Base-by-base conservation (phyloP, 2,113 vertebrate genomes). In the Tauraco erythrolophus region DNA sequence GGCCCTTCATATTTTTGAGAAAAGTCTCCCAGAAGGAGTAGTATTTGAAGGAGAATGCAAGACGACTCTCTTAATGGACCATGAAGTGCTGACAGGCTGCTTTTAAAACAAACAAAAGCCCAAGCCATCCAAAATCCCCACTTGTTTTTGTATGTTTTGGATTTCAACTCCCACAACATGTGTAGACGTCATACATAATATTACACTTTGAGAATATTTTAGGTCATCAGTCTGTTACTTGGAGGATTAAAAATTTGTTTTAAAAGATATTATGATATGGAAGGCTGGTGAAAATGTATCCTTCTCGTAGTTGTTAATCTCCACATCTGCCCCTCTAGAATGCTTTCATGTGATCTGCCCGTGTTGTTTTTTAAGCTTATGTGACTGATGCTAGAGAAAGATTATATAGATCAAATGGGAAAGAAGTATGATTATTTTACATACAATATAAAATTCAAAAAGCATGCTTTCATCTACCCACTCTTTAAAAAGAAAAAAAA, bases 401-500 rank as follows among this genome's bases (percentile, higher is more conserved):
- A 96, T 97, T 94, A 87, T 76, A 95, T 92, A 97, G 96, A 94
- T 97, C 92, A 97, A 96, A 91, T 97, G 74, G 16, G 74, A 82
- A 76, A 96, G 74, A 72, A 89, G 61, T 71, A 76, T 79, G 89
- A 92, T 96, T 97, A 91, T 91, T 97, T 97, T 92, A 92, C 94
- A 95, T 95, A 95, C 66, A 89, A 88, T 94, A 89, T 92, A 95
- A 97, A 96, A 94, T 89, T 75, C 50, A 84, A 88, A 96, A 92
- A 96, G 61, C 69, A 66, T 54, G 92, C 95, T 97, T 97, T 97
- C 76, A 97, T 97, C 94, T 94, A 91, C 87, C 72, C 39, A 81
- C 51, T 66, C 58, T 31, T 69, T 24, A 48, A 81, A 68, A 68
- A 31, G 68, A 70, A 85, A 21, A 57, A 13, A 24, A 54, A 53